A percentile compares a stretch with the other conserved stretches of the same genome.
These are phyloP conservation scores for Lycophotia porphyrea DNA, from an alignment of 2,888 invertebrate genomes.

Conservation along the genomic window DNA sequence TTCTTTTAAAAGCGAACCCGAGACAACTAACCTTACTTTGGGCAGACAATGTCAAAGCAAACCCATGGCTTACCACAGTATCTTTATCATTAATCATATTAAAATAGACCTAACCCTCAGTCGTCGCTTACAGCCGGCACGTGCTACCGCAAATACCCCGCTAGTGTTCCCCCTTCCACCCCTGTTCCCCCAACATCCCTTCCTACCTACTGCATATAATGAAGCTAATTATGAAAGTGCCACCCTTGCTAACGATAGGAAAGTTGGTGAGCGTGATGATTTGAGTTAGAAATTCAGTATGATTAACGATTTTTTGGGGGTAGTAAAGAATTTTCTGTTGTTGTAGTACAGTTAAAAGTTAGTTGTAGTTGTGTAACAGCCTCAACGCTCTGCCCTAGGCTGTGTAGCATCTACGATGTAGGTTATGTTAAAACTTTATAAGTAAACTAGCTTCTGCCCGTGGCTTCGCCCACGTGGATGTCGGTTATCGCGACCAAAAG, in stretches of 20 bases:
- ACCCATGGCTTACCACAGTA: background rate
- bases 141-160: conserved; percentile 48
- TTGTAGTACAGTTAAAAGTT: background rate
- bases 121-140: conserved; percentile 62
- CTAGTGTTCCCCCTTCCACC: conserved; percentile 41
- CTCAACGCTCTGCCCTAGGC: no score
- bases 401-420: background rate
- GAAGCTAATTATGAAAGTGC: conserved; percentile 59
- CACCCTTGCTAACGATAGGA: conserved; percentile 46
- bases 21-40: background rate
- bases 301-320: conserved; percentile 37
- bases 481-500: no score
- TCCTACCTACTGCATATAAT: conserved; percentile 60
- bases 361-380: background rate
- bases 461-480: no score
- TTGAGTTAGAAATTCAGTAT: conserved; percentile 43
- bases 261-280: conserved; percentile 32
- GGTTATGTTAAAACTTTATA: background rate
- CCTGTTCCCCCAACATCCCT: conserved; percentile 27
- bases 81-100: conserved; percentile 55
- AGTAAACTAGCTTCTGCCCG: no score
- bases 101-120: conserved; percentile 30
- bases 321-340: conserved; percentile 22
- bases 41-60: background rate
- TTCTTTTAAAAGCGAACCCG: background rate